Conservation (phyloP, 2,113 vertebrate species). For the Ahaetulla prasina region DNA sequence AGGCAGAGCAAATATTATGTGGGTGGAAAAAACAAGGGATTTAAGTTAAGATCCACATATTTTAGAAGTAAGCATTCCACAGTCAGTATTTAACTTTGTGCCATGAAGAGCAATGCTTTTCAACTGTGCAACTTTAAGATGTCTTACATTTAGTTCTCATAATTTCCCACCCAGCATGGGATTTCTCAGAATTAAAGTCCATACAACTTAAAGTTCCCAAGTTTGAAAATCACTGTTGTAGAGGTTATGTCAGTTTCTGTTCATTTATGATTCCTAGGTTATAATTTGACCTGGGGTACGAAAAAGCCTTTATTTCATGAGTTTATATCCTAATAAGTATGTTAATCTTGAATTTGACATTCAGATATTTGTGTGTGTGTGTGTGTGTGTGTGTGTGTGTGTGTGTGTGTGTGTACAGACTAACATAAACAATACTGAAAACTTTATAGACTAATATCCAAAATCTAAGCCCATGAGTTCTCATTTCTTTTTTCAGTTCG, state of each 20-base stretch:
- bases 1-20: not conserved
- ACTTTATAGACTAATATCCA: constrained; percentile 13
- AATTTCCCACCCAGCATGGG: not conserved
- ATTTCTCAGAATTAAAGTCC: not conserved
- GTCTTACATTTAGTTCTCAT: not conserved
- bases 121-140: not conserved
- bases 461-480: constrained; percentile 55
- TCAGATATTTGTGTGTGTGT: not conserved
- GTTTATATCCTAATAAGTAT: not conserved
- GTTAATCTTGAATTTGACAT: not conserved
- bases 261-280: not conserved
- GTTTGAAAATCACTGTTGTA: not conserved
- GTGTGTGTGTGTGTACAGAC: not conserved
- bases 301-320: not conserved
- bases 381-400: not conserved
- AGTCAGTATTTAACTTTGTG: not conserved
- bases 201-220: not conserved
- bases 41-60: not conserved
- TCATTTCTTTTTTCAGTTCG: constrained; percentile 53
- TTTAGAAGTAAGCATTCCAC: not conserved
- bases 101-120: not conserved
- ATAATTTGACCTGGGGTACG: not conserved
- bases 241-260: not conserved
- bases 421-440: not conserved
- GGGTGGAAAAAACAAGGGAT: not conserved